Conservation (phyloP, 2,797 vertebrate species). For the Argentina silus region DNA sequence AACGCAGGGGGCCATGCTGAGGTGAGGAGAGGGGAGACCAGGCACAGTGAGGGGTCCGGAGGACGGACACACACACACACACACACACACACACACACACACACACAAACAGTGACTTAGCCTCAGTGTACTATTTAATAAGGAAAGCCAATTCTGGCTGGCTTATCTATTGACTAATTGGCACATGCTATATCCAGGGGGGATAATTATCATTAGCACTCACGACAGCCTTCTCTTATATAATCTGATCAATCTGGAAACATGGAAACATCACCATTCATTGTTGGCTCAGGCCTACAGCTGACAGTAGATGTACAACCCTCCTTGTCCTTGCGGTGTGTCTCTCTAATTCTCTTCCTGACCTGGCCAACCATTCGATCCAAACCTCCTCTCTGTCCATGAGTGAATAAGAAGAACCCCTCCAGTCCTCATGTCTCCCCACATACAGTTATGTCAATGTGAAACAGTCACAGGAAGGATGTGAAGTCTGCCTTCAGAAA, state of each 20-base stretch:
- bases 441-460: too few relatives aligned
- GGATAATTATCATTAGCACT: neutral
- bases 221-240: neutral
- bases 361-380: neutral
- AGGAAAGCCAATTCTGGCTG: too few relatives aligned
- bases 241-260: neutral
- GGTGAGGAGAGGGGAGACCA: conserved; percentile 76
- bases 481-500: conserved; percentile 51
- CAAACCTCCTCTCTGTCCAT: conserved; percentile 13
- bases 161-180: too few relatives aligned
- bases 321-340: neutral
- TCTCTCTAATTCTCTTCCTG: neutral
- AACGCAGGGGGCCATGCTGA: conserved; percentile 91
- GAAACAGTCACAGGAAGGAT: conserved; percentile 37
- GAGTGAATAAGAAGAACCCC: neutral
- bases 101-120: conserved; percentile 7
- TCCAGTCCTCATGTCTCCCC: conserved; percentile 25
- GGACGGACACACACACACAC: neutral
- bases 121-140: too few relatives aligned
- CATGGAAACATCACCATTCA: neutral
- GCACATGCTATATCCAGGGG: too few relatives aligned
- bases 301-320: too few relatives aligned
- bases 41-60: neutral
- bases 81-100: conserved; percentile 16
- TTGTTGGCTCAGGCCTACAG: too few relatives aligned